Conservation (phyloP, 2,113 vertebrate genomes). For the Dipodomys stephensi region DNA sequence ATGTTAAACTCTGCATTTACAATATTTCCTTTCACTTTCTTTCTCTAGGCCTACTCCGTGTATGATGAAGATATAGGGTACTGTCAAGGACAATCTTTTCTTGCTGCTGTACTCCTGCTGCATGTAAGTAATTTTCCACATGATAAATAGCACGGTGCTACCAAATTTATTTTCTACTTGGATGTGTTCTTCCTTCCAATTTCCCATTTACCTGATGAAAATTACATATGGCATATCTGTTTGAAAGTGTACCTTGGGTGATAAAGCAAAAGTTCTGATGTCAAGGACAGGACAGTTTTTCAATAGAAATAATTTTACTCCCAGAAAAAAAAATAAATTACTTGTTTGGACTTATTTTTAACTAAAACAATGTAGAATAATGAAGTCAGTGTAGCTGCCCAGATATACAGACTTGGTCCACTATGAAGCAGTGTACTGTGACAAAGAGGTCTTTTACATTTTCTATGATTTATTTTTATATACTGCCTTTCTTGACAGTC, state of each 20-base stretch:
- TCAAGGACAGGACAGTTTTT: slow-evolving; percentile 36
- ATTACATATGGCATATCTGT: slow-evolving; percentile 60
- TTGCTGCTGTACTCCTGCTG: slow-evolving; percentile 96
- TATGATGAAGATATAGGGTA: slow-evolving; percentile 99
- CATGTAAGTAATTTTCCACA: slow-evolving; percentile 92
- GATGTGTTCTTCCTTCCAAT: slow-evolving; percentile 64
- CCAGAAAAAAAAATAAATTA: slow-evolving; percentile 14
- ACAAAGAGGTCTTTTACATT: neutral
- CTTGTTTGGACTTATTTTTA: slow-evolving; percentile 59
- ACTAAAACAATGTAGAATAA: slow-evolving; percentile 30
- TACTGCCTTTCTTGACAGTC: neutral
- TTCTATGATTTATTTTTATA: slow-evolving; percentile 34
- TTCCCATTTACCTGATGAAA: slow-evolving; percentile 59
- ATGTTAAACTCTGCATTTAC: neutral
- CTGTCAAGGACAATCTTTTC: slow-evolving; percentile 98
- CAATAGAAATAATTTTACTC: slow-evolving; percentile 23
- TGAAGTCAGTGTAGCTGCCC: neutral
- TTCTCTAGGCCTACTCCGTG: slow-evolving; percentile 95
- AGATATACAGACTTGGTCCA: neutral
- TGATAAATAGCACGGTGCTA: slow-evolving; percentile 54
- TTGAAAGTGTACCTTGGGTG: slow-evolving; percentile 33
- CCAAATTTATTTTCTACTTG: slow-evolving; percentile 59
- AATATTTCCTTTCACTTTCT: slow-evolving; percentile 57
- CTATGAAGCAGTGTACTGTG: neutral
- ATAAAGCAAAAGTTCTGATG: slow-evolving; percentile 47